Evolutionary conservation across 2,797 vertebrate genomes (phyloP).

Genomic region (Simalia tracyae): DNA sequence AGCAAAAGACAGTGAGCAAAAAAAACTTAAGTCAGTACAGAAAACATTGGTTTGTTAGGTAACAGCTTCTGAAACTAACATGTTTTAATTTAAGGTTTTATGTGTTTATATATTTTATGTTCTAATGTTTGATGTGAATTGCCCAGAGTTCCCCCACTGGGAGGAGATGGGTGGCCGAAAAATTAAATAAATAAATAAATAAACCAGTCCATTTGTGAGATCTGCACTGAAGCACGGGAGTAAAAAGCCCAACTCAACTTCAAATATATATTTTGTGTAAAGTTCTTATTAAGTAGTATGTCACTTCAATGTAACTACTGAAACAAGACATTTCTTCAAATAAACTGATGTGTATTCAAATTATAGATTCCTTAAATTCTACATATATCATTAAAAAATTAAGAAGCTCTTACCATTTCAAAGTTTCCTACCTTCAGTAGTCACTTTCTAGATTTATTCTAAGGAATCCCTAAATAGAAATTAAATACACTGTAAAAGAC

Average conservation of each 20-base stretch:
- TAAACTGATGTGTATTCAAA: neutral
- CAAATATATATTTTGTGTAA: neutral
- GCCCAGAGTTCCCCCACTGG: too few relatives aligned
- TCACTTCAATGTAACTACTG: neutral
- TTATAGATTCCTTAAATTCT: neutral
- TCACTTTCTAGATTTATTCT: neutral
- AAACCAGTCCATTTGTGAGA: neutral
- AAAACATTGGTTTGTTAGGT: neutral
- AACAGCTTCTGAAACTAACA: neutral
- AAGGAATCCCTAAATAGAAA: neutral
- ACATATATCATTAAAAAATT: neutral
- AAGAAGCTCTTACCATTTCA: neutral
- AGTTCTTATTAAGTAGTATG: neutral
- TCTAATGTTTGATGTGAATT: too few relatives aligned
- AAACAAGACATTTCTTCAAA: neutral
- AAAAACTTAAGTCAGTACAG: neutral
- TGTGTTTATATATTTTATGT: too few relatives aligned
- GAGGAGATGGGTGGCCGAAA: too few relatives aligned
- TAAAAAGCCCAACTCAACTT: neutral
- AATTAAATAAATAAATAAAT: too few relatives aligned
- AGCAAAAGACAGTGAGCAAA: neutral
- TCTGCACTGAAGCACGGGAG: neutral
- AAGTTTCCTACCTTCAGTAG: neutral
- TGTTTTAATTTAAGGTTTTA: too few relatives aligned
- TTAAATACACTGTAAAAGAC: neutral